Percentiles rank a stretch among this genome's conserved stretches.
Evolutionary conservation across 2,797 vertebrate genomes (phyloP).

Genomic region (Schizothorax lantsangensis): DNA sequence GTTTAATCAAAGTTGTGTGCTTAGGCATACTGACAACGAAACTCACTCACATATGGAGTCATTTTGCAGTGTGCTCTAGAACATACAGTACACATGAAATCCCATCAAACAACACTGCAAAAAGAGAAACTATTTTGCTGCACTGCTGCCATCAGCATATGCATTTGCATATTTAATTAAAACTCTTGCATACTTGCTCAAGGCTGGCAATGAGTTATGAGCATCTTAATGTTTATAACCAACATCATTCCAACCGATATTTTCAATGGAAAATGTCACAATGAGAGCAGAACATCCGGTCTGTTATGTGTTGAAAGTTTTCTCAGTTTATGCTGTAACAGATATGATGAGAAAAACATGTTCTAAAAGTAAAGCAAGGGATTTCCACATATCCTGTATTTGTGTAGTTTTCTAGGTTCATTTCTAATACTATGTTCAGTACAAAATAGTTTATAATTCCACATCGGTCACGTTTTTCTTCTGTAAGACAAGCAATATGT

Average conservation of each 20-base stretch:
- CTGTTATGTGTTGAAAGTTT: background rate
- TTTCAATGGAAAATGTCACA: background rate
- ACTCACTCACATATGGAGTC: too few species aligned
- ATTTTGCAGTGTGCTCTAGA: background rate
- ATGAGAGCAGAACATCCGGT: background rate
- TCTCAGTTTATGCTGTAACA: background rate
- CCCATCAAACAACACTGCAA: background rate
- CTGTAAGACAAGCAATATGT: slow-evolving; percentile 23
- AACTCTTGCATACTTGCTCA: background rate
- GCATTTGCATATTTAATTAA: background rate
- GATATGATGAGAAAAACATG: background rate
- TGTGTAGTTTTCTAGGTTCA: background rate
- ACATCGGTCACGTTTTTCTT: slow-evolving; percentile 11
- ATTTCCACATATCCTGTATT: background rate
- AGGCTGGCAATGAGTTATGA: background rate
- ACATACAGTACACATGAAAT: background rate
- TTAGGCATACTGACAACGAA: background rate
- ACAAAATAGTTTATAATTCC: slow-evolving; percentile 27
- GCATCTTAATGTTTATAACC: background rate
- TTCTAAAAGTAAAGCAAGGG: background rate
- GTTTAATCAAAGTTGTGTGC: background rate
- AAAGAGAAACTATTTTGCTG: background rate
- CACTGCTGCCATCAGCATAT: background rate
- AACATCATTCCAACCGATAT: background rate
- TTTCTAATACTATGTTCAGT: background rate